Percentiles rank a stretch among this genome's conserved stretches.
Conservation (phyloP, 1,140 invertebrate genomes). For the Microvelia longipes region DNA sequence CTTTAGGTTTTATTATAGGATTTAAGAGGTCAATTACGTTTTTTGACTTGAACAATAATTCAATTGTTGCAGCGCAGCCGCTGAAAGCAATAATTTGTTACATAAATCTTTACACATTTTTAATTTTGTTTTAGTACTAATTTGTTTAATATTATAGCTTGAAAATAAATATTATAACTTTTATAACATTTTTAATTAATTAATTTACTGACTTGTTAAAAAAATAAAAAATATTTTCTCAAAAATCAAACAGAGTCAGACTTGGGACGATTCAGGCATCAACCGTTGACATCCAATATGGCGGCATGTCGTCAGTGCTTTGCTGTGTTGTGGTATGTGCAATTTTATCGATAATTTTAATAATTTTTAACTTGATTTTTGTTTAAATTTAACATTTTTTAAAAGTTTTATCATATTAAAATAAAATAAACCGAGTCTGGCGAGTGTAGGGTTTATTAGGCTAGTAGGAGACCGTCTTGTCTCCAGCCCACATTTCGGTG, state of each 20-base stretch:
- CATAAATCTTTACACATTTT: too few species aligned
- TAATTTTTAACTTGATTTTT: background rate
- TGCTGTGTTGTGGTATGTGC: conserved; percentile 74
- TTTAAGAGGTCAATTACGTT: too few species aligned
- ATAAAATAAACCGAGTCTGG: background rate
- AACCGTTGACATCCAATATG: conserved; percentile 47
- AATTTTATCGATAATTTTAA: conserved; percentile 7
- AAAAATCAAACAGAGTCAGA: background rate
- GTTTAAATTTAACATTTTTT: background rate
- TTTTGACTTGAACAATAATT: too few species aligned
- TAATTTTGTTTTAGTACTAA: too few species aligned
- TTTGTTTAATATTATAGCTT: too few species aligned
- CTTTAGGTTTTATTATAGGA: too few species aligned
- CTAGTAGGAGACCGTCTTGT: background rate
- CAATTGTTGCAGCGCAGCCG: too few species aligned
- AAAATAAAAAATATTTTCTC: too few species aligned
- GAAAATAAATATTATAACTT: too few species aligned
- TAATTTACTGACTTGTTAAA: too few species aligned
- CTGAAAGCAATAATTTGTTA: too few species aligned
- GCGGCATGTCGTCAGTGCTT: conserved; percentile 86
- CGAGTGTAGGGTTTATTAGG: background rate
- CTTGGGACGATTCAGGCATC: background rate
- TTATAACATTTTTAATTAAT: too few species aligned
- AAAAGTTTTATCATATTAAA: background rate
- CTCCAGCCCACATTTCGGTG: background rate